Base-by-base conservation (phyloP, 2,797 vertebrate genomes). In the Streptopelia turtur region DNA sequence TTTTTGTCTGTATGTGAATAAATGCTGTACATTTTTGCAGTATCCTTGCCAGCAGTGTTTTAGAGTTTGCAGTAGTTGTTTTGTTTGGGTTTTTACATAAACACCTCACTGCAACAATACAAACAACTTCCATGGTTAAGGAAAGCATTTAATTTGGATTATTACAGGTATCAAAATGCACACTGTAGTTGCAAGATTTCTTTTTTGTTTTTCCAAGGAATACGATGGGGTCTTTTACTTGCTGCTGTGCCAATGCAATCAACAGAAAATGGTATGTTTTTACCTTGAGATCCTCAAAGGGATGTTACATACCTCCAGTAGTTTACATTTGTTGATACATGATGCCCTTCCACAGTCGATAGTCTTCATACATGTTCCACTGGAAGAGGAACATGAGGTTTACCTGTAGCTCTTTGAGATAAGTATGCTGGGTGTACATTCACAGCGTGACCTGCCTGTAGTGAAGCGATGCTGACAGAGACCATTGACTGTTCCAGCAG, bases 1-100 rank as follows among this genome's bases (percentile, higher is more conserved):
- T 98, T 98, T 98, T 98, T 98, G 98, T 98, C 98, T 97, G 97
- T 98, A 97, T 97, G 98, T 98, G 98, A 98, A 98, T 98, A 98
- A 98, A 98, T 97, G 98, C 98, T 98, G 98, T 98, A 98, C 97
- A 98, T 98, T 98, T 97, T 98, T 98, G 98, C 98, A 98, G 94
- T 97, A 97, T 83, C 94, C 71, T 93, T 83, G 80, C 76, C 56
- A 83, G 86, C 84, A 88, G 95, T 25, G 63, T 64, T 95, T 87
- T 55, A 89, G 65, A 86, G 66, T 90, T 68, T 90, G 68, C 86
- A 28, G 7, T 70, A 39, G 47, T 76, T 22, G 31, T 5, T 43
- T 41, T 57, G 39, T 60, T 71, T 61, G 47, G 14, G 27, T 53
- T 45, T 63, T 39, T 35, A 65, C 20, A 57, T 20, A 31, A 68